Evolutionary conservation across 1,140 invertebrate genomes (phyloP).

Genomic region (Kradibia gibbosae): DNA sequence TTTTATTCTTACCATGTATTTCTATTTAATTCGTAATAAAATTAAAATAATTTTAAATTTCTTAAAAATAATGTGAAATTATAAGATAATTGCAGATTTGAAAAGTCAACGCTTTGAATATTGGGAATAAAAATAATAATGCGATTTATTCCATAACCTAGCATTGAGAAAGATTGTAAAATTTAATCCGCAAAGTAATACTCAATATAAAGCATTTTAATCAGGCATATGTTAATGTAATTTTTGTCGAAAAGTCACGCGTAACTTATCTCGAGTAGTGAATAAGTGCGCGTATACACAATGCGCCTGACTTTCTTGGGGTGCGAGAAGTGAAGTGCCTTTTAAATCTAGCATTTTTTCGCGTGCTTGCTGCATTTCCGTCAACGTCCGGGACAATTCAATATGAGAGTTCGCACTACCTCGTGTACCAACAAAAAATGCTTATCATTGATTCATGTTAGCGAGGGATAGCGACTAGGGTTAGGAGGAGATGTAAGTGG

Average conservation of each 20-base stretch:
- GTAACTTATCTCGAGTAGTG: background rate
- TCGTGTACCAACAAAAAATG: background rate
- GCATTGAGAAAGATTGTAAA: background rate
- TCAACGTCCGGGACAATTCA: background rate
- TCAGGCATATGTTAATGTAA: background rate
- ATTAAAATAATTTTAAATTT: too few species aligned
- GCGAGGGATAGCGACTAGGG: background rate
- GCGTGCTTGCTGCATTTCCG: background rate
- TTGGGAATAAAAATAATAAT: too few species aligned
- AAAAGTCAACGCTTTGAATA: too few species aligned
- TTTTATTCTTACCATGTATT: too few species aligned
- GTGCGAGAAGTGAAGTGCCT: background rate
- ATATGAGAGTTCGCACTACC: background rate
- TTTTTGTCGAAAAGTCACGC: background rate
- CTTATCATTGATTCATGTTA: slow-evolving; percentile 38
- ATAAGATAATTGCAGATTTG: too few species aligned
- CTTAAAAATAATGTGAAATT: too few species aligned
- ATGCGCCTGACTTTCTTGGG: background rate
- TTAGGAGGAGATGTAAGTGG: background rate
- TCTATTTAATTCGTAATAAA: too few species aligned
- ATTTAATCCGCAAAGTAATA: background rate
- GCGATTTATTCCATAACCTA: too few species aligned
- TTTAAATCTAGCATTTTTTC: slow-evolving; percentile 11
- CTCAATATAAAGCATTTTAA: background rate
- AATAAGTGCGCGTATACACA: background rate